Evolutionary conservation across 1,140 invertebrate species (phyloP).

Genomic region (Meteorus sp.): DNA sequence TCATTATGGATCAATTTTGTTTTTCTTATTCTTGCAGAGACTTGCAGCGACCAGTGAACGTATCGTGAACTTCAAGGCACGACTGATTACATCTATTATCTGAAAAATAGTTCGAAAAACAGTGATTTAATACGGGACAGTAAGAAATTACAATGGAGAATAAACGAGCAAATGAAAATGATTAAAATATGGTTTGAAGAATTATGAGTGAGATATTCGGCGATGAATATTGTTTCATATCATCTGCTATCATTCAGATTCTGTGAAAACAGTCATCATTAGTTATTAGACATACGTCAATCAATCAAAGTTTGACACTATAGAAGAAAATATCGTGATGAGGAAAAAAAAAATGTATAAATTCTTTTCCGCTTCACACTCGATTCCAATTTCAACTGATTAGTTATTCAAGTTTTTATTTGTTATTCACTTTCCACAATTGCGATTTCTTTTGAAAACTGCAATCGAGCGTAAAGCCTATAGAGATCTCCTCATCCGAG

Average conservation of each 20-base stretch:
- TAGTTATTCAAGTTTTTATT: not conserved
- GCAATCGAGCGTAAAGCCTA: conserved; percentile 8
- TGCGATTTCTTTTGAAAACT: conserved; percentile 4
- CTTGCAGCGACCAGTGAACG: conserved; percentile 83
- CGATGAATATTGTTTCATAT: too few species aligned
- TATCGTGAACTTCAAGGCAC: conserved; percentile 88
- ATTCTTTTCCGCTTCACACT: conserved; percentile 15
- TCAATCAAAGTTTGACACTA: too few species aligned
- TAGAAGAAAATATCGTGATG: too few species aligned
- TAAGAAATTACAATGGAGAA: conserved; percentile 13
- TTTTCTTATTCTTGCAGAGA: conserved; percentile 62
- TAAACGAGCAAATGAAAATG: not conserved
- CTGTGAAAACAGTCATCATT: too few species aligned
- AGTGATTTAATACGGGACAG: conserved; percentile 16
- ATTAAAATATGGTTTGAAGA: too few species aligned
- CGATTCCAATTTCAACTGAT: conserved; percentile 10
- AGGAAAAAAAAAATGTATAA: conserved; percentile 1
- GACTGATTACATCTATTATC: conserved; percentile 83
- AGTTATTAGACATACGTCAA: too few species aligned
- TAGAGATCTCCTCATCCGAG: not conserved
- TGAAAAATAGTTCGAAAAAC: conserved; percentile 52
- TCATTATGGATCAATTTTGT: not conserved
- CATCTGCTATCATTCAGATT: too few species aligned
- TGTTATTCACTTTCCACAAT: not conserved
- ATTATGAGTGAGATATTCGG: too few species aligned